These are phyloP conservation scores for Osmoderma eremita DNA, from an alignment of 2,888 invertebrate genomes.

Conservation along the genomic window DNA sequence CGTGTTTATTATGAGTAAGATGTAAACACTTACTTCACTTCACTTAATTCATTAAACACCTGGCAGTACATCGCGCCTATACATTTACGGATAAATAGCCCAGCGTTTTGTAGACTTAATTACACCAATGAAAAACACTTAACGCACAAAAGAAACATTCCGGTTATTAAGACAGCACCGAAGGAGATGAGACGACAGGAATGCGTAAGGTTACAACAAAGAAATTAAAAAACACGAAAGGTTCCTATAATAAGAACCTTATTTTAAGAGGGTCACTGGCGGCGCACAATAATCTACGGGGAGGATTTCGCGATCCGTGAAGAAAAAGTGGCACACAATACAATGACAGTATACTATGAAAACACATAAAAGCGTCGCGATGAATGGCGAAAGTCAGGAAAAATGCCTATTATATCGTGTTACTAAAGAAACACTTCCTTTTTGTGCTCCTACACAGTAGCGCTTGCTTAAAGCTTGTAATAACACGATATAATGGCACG, in stretches of 20 bases:
- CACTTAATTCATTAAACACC: constrained; percentile 18
- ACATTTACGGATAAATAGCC: constrained; percentile 22
- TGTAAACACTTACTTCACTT: constrained; percentile 10
- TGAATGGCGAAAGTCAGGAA: constrained; percentile 25
- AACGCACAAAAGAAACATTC: constrained; percentile 31
- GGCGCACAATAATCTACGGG: constrained; percentile 14
- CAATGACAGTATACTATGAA: constrained; percentile 12
- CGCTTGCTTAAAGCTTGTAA: no score
- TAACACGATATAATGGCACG: no score
- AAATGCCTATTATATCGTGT: constrained; percentile 11
- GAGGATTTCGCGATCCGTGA: neutral
- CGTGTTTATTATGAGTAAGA: constrained; percentile 24
- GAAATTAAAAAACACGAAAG: constrained; percentile 36
- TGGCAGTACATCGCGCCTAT: neutral
- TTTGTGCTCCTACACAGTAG: constrained; percentile 7
- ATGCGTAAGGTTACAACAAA: constrained; percentile 27
- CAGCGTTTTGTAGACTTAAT: constrained; percentile 26
- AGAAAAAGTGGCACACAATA: constrained; percentile 5
- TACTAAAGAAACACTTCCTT: constrained; percentile 10
- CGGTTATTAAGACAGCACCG: constrained; percentile 27
- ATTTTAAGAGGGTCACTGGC: constrained; percentile 26
- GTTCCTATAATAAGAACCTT: constrained; percentile 24
- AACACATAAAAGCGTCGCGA: constrained; percentile 20
- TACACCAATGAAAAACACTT: constrained; percentile 32
- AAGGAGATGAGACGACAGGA: constrained; percentile 28